Conservation (phyloP, 2,888 invertebrate genomes). For the Agonopterix subpropinquella region DNA sequence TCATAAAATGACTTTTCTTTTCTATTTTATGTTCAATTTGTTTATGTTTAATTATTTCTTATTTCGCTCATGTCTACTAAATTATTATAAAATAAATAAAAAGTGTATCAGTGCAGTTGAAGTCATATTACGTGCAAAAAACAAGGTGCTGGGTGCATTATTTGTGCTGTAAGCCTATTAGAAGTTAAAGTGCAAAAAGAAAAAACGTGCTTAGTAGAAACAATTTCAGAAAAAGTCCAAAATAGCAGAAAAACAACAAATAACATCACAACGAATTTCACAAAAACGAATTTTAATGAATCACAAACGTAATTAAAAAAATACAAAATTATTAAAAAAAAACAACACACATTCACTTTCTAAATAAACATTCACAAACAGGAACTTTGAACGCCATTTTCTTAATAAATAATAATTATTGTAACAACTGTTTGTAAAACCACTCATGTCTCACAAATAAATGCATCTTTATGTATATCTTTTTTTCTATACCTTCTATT, state of each 20-base stretch:
- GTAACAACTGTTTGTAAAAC: too few relatives aligned
- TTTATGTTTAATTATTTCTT: too few relatives aligned
- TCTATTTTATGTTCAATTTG: too few relatives aligned
- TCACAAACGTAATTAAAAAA: not conserved
- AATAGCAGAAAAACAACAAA: not conserved
- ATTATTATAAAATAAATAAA: not conserved
- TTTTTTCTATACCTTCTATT: too few relatives aligned
- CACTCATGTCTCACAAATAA: too few relatives aligned
- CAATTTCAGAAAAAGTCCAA: not conserved
- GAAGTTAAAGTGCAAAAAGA: not conserved
- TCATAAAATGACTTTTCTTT: too few relatives aligned
- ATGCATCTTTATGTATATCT: too few relatives aligned
- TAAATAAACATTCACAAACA: not conserved
- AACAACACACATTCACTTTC: not conserved
- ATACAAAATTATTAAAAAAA: not conserved
- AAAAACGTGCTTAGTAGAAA: not conserved
- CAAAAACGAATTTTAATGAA: not conserved
- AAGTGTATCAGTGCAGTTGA: slow-evolving; percentile 16
- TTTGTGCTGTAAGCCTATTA: not conserved
- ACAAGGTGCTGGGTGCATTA: not conserved
- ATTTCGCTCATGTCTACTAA: too few relatives aligned
- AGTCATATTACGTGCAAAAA: slow-evolving; percentile 8
- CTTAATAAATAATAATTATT: too few relatives aligned
- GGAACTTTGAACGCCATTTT: too few relatives aligned
- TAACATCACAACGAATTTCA: not conserved